These are phyloP conservation scores for Hestina assimilis DNA, from an alignment of 1,140 invertebrate species.

Conservation along the genomic window DNA sequence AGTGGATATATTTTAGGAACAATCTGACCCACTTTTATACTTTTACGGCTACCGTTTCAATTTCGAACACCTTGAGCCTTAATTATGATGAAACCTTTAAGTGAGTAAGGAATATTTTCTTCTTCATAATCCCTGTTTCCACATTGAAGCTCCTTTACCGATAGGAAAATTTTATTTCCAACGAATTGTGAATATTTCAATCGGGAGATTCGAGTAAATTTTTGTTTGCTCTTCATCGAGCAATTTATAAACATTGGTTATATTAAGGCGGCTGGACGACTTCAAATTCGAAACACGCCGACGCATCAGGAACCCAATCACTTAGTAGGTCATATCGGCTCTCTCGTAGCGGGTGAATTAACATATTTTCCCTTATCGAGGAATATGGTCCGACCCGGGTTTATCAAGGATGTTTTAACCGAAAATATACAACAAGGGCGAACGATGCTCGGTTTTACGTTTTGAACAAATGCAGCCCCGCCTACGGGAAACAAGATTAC, in stretches of 20 bases:
- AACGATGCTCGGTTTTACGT: constrained; percentile 33
- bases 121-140: constrained; percentile 15
- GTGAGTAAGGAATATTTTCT: constrained; percentile 24
- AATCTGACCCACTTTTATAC: constrained; percentile 42
- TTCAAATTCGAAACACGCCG: constrained; percentile 68
- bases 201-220: constrained; percentile 37
- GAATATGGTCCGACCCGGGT: constrained; percentile 56
- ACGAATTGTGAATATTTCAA: constrained; percentile 42
- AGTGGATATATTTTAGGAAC: constrained; percentile 67
- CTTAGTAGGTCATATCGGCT: constrained; percentile 73
- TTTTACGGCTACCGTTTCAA: constrained; percentile 32
- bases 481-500: constrained; percentile 69
- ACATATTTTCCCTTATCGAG: constrained; percentile 75
- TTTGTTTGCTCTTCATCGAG: constrained; percentile 44
- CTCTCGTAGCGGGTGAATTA: constrained; percentile 58
- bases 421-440: constrained; percentile 63
- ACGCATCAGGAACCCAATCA: constrained; percentile 69
- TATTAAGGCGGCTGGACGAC: constrained; percentile 37
- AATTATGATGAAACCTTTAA: constrained; percentile 29
- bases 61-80: constrained; percentile 32
- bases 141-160: constrained; percentile 18
- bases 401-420: constrained; percentile 69
- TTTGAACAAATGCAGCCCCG: constrained; percentile 69
- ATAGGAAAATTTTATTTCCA: constrained; percentile 21
- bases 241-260: constrained; percentile 73